Percentiles rank a stretch among this genome's conserved stretches.
phyloP scores from a whole-genome alignment of 2,888 invertebrate species.

The Gymnosoma rotundatum region DNA sequence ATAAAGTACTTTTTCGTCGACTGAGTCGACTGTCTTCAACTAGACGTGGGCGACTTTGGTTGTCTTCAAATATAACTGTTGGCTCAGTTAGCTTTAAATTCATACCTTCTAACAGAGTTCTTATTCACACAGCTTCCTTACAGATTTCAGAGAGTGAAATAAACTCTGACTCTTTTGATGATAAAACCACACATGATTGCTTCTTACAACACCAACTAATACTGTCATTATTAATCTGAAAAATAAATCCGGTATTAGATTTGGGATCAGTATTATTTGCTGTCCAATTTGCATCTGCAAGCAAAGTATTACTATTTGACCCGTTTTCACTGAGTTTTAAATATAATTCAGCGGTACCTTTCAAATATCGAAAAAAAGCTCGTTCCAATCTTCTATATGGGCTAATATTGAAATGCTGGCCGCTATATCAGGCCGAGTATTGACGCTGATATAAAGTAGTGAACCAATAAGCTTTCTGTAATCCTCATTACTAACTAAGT shows the following conservation, averaged over 20 bases:
- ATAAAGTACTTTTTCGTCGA: conserved; percentile 11
- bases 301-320: neutral
- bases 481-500: neutral
- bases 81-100: neutral
- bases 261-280: no score
- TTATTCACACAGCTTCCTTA: no score
- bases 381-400: no score
- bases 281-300: neutral
- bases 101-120: conserved; percentile 1
- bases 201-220: neutral
- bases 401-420: no score
- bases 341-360: no score
- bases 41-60: conserved; percentile 12
- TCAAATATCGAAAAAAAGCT: no score
- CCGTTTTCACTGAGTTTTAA: no score
- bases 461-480: conserved; percentile 7
- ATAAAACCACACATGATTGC: neutral
- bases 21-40: conserved; percentile 26
- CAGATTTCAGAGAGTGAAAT: neutral
- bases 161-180: neutral
- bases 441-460: neutral
- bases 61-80: conserved; percentile 66
- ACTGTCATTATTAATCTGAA: no score
- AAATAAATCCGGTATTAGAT: no score
- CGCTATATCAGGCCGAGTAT: neutral